These are phyloP conservation scores for Tanaodytes sp. DNA, from an alignment of 2,888 invertebrate genomes.

Conservation along the genomic window DNA sequence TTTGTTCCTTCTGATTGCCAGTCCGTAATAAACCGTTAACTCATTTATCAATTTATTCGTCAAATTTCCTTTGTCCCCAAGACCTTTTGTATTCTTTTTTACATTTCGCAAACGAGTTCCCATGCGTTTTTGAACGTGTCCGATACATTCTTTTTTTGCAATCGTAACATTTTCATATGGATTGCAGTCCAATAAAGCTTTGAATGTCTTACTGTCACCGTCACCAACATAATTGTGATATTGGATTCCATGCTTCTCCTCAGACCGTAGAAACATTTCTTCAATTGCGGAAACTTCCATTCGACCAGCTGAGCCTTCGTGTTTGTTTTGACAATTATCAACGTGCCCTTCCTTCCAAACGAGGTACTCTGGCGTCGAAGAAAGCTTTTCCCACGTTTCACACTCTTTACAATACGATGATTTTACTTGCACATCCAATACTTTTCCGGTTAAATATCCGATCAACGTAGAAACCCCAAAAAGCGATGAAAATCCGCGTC, in stretches of 20 bases:
- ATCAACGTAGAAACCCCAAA: slow-evolving; percentile 13
- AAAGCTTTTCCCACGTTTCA: neutral
- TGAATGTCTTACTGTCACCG: slow-evolving; percentile 52
- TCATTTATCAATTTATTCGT: slow-evolving; percentile 49
- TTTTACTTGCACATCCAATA: slow-evolving; percentile 1
- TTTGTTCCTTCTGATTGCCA: slow-evolving; percentile 34
- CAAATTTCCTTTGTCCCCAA: slow-evolving; percentile 41
- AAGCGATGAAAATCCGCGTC: slow-evolving; percentile 14
- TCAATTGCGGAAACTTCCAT: slow-evolving; percentile 55
- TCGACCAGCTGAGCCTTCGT: slow-evolving; percentile 55
- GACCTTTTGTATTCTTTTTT: slow-evolving; percentile 36
- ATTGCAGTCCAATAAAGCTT: slow-evolving; percentile 20
- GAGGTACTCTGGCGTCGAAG: neutral
- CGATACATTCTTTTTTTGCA: slow-evolving; percentile 33
- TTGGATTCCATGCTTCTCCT: slow-evolving; percentile 39
- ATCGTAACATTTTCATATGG: slow-evolving; percentile 23
- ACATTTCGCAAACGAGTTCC: slow-evolving; percentile 39
- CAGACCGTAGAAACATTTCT: slow-evolving; percentile 54
- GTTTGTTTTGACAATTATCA: slow-evolving; percentile 52
- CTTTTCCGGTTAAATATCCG: slow-evolving; percentile 15
- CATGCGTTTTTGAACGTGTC: too few species aligned
- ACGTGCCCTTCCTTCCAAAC: slow-evolving; percentile 5
- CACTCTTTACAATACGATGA: slow-evolving; percentile 9
- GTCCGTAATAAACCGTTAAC: slow-evolving; percentile 40
- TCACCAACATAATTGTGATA: slow-evolving; percentile 54